These are phyloP conservation scores for Chrysomela aeneicollis DNA, from an alignment of 2,888 invertebrate genomes.

Conservation along the genomic window DNA sequence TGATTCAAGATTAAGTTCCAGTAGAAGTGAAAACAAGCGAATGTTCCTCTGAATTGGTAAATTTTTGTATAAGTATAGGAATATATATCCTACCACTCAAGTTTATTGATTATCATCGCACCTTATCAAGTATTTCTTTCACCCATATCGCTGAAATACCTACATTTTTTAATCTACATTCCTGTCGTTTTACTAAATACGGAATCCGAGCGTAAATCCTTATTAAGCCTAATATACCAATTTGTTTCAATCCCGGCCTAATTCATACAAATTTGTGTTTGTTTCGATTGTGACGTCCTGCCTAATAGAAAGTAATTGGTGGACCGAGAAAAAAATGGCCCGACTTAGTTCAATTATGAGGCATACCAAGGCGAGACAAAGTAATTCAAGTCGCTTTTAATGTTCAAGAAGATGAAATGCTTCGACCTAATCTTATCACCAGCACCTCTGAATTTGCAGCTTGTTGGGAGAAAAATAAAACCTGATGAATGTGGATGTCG, in stretches of 20 bases:
- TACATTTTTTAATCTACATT: neutral
- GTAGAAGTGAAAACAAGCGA: too few species aligned
- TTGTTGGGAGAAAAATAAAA: neutral
- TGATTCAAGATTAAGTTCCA: too few species aligned
- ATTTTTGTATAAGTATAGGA: too few species aligned
- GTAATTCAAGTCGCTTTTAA: neutral
- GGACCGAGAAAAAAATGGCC: conserved; percentile 4
- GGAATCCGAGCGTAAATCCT: conserved; percentile 26
- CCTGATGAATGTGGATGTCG: neutral
- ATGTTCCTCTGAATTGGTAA: too few species aligned
- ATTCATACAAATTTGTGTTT: conserved; percentile 33
- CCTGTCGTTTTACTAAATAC: conserved; percentile 12
- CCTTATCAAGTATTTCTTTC: too few species aligned
- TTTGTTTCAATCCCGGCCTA: conserved; percentile 30
- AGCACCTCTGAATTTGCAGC: neutral
- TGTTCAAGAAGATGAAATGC: neutral
- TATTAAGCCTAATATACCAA: conserved; percentile 30
- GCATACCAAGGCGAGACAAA: neutral
- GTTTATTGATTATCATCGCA: too few species aligned
- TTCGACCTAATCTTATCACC: neutral
- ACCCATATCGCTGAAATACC: too few species aligned
- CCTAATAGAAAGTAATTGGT: conserved; percentile 33
- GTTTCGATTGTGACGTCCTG: conserved; percentile 24
- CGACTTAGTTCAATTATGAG: conserved; percentile 14
- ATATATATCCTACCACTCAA: too few species aligned